Base-by-base conservation (phyloP, 2,888 invertebrate genomes). In the Chelonus formosanus region DNA sequence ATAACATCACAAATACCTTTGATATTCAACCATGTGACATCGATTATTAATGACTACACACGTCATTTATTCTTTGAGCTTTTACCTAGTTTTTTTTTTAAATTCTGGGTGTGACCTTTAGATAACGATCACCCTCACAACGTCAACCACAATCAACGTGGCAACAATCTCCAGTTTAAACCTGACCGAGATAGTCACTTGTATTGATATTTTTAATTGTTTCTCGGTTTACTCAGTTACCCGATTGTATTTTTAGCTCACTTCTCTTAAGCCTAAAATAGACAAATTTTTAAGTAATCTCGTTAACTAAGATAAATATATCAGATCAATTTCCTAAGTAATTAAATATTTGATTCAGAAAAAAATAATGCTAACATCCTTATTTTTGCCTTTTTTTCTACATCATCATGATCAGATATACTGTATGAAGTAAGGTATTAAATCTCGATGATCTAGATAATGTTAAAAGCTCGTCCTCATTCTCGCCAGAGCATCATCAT, bases 401-500 rank as follows among this genome's bases (percentile, higher is more conserved):
- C 34, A 44, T 57, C 34, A 58, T 58, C 35, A 47, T n/a, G 20
- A 20, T 35, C n/a, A 8, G 35, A 4, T 32, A 58, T 20, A 47
- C 3, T 3, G 32, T 6, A 57, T 4, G 31, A 55, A 48, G 47
- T n/a, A 48, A 10, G 44, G 34, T 10, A 44, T 7, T 5, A 61
- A 61, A 10, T 53, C 10, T n/a, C 4, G 52, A 53, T 43, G 35
- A 53, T 52, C 52, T 43, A n/a, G 61, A 61, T 61, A 61, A 44
- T 50, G 8, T 31, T 3, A 32, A 5, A 48, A 63, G 50, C 60
- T 63, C 57, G 67, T 55, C 67, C 70, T 69, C 65, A 65, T 69
- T 71, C 64, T 55, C 65, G 63, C 63, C 52, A 65, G 67, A 59
- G 59, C 63, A 65, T 65, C 65, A 61, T 64, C 63, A 52, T 63